These are phyloP conservation scores for Mayetiola destructor DNA, from an alignment of 2,888 invertebrate species.

Conservation along the genomic window DNA sequence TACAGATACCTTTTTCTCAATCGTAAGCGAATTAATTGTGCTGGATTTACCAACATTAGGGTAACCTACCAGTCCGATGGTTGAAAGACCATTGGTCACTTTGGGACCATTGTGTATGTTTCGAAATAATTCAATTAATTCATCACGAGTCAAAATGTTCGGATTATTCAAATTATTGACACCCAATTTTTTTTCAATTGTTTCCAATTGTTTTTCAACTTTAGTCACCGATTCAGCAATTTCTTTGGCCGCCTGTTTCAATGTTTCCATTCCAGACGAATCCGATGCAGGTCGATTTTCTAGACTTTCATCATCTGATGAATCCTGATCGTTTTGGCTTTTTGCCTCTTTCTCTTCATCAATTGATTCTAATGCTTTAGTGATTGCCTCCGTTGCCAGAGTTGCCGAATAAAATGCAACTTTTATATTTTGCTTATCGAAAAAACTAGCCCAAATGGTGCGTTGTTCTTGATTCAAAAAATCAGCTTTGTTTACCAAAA, in stretches of 20 bases:
- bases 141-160: conserved; percentile 43
- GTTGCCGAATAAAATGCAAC: conserved; percentile 88
- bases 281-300: conserved; percentile 13
- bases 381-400: conserved; percentile 38
- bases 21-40: conserved; percentile 86
- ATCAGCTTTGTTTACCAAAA: conserved; percentile 93
- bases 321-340: conserved; percentile 25
- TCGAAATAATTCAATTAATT: conserved; percentile 57
- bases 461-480: conserved; percentile 69
- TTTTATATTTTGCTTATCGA: conserved; percentile 50
- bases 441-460: conserved; percentile 72
- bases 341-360: conserved; percentile 25
- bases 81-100: conserved; percentile 43
- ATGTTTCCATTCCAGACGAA: conserved; percentile 28
- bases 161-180: conserved; percentile 17
- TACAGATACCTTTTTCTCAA: conserved; percentile 76
- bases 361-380: conserved; percentile 25
- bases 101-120: conserved; percentile 38
- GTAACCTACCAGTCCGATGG: conserved; percentile 93
- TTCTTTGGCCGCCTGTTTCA: conserved; percentile 39
- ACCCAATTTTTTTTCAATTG: conserved; percentile 28
- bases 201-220: conserved; percentile 30
- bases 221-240: conserved; percentile 41
- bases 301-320: conserved; percentile 16
- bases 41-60: conserved; percentile 99